phyloP scores from a whole-genome alignment of 2,888 invertebrate species.

The Leptinotarsa haldemani region DNA sequence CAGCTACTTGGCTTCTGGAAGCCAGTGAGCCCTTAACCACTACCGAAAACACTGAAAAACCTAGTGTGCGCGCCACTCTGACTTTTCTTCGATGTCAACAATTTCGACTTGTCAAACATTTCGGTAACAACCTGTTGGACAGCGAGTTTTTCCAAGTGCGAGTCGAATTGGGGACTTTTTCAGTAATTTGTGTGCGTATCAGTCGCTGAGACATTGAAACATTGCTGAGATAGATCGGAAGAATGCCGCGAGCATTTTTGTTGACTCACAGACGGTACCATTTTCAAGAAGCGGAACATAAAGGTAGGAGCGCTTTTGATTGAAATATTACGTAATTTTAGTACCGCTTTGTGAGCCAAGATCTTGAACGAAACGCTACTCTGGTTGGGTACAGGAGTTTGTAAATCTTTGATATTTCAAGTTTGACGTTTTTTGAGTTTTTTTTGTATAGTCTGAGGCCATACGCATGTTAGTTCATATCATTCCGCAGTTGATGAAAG shows the following conservation, averaged over 20 bases:
- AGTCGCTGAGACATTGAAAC: conserved; percentile 8
- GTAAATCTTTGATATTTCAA: too few relatives aligned
- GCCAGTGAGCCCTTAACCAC: conserved; percentile 58
- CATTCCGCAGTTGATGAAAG: too few relatives aligned
- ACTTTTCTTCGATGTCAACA: conserved; percentile 34
- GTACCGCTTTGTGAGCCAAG: background rate
- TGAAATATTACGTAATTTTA: background rate
- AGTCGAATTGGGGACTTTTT: background rate
- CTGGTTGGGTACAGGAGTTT: background rate
- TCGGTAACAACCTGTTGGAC: conserved; percentile 45
- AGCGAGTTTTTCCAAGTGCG: conserved; percentile 18
- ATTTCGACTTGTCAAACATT: conserved; percentile 49
- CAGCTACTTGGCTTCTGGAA: conserved; percentile 63
- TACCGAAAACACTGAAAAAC: conserved; percentile 40
- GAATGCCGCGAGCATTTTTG: conserved; percentile 75
- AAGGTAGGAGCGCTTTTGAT: conserved; percentile 59
- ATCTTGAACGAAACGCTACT: background rate
- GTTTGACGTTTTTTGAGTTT: too few relatives aligned
- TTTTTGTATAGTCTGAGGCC: too few relatives aligned
- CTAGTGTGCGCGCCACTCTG: conserved; percentile 43
- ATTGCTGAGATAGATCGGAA: conserved; percentile 31
- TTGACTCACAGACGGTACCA: conserved; percentile 73
- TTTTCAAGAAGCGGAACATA: conserved; percentile 61
- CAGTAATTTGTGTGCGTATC: conserved; percentile 8
- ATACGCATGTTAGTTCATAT: too few relatives aligned